Evolutionary conservation across 2,888 invertebrate genomes (phyloP), one percentile per base, ranked within the genome.

Genomic region (Colostygia pectinataria): DNA sequence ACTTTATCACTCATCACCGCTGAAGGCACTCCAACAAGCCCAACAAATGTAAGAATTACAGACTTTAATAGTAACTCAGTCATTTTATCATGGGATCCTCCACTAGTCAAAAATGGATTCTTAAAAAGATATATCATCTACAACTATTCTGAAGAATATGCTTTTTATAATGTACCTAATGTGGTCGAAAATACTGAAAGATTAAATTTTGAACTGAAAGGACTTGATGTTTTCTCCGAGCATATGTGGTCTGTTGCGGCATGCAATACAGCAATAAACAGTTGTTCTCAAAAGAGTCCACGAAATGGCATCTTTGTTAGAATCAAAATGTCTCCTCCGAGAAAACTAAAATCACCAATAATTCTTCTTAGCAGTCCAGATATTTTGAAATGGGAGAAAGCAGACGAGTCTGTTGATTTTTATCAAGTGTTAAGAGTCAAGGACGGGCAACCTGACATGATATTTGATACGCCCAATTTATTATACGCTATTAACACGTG

Each of bases 231-330:
- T 46, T 95, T 92, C 65, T 91, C 92, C 0, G 91, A 92, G 48
- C 97, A 97, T 74, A 92, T 91, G 37, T 91, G 96, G 14, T 90
- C 91, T 44, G 91, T 97, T 0, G 83, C 90, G 32, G 97, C 97
- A 0, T 95, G 94, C 65, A 97, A 88, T 63, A 69, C 70, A 53
- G 81, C 76, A 12, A 83, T 95, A 0, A 82, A 90, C 0, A 77
- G 87, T 28, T 95, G 94, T 68, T 96, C 96, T 1, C 73, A 85
- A 15, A 74, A 80, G 6, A 70, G 66, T 40, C 71, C 71, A 25
- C 91, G 92, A 37, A 80, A 86, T 57, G 81, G 88, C 0, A 80
- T 93, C 29, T 77, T 79, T 56, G 80, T 92, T 0, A 79, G 84
- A 15, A 95, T 95, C 0, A 83, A 90, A 50, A 92, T 95, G 57